phyloP scores from a whole-genome alignment of 2,113 vertebrate species.

The Heterocephalus glaber region DNA sequence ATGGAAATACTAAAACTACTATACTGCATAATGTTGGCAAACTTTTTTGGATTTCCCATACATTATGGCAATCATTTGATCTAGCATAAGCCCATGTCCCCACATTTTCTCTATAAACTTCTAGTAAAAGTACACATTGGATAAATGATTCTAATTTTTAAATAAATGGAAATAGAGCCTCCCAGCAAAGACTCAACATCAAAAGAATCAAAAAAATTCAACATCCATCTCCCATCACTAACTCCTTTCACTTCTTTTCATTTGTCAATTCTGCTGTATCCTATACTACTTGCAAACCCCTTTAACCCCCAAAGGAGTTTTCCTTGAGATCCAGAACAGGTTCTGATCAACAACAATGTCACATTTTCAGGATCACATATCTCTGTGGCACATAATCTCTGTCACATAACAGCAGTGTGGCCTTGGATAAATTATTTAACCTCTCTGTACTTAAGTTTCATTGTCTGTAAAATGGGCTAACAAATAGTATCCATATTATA shows the following conservation, averaged over 20 bases:
- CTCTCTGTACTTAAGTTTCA: no score
- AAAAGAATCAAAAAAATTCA: background rate
- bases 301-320: background rate
- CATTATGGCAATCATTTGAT: background rate
- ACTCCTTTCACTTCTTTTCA: background rate
- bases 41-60: background rate
- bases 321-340: background rate
- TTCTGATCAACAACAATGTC: background rate
- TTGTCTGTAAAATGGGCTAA: no score
- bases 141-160: conserved; percentile 22
- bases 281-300: background rate
- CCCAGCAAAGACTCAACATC: background rate
- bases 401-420: background rate
- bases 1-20: background rate
- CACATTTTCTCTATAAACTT: background rate
- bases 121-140: background rate
- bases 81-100: background rate
- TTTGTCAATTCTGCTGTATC: background rate
- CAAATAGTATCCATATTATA: background rate
- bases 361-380: background rate
- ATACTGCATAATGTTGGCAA: background rate
- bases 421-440: no score
- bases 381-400: no score
- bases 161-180: background rate
- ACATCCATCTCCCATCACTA: background rate